Conservation (phyloP, 2,113 vertebrate species). For the Camelus dromedarius region DNA sequence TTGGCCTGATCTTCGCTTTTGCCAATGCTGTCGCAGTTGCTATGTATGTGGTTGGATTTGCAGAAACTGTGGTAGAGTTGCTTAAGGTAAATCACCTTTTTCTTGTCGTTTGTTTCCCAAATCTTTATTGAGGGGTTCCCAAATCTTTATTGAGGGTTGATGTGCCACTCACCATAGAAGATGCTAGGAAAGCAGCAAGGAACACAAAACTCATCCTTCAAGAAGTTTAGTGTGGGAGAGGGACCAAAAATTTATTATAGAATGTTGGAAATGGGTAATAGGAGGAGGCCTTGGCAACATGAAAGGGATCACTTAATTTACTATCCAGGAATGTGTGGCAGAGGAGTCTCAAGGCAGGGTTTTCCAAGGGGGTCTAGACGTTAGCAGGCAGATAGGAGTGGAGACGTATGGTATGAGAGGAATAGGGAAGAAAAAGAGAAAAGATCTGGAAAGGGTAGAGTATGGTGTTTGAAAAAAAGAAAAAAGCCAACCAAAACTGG, state of each 20-base stretch:
- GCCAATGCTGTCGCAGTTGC: conserved; percentile 99
- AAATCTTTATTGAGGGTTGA: neutral
- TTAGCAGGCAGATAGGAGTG: neutral
- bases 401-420: neutral
- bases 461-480: neutral
- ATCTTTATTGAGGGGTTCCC: neutral
- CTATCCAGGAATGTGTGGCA: neutral
- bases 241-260: neutral
- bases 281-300: neutral
- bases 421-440: neutral
- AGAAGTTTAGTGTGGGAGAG: neutral
- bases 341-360: neutral
- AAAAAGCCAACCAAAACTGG: neutral
- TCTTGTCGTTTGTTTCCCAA: neutral
- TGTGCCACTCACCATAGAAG: neutral
- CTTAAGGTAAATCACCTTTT: conserved; percentile 88
- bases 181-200: neutral
- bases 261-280: neutral
- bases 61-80: conserved; percentile 96
- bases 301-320: neutral
- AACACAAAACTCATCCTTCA: neutral
- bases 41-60: conserved; percentile 99
- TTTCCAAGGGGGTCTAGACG: neutral
- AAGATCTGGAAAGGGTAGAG: neutral
- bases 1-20: conserved; percentile 98